phyloP scores from a whole-genome alignment of 2,797 vertebrate species.

The Dallia pectoralis region DNA sequence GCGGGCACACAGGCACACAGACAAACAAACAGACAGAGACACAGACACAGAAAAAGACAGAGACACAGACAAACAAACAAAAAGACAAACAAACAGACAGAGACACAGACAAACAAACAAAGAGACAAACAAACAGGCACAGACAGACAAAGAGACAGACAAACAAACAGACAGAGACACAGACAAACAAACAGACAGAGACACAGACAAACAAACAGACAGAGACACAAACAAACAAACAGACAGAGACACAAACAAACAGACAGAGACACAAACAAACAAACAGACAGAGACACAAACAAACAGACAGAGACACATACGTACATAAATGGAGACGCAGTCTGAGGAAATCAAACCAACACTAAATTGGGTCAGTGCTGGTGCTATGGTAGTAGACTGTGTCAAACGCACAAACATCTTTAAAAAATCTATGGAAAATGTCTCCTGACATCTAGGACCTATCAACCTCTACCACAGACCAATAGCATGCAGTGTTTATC shows the following conservation, averaged over 20 bases:
- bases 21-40: conserved; percentile 23
- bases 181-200: not conserved
- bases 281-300: conserved; percentile 13
- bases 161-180: conserved; percentile 4
- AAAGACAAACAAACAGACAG: conserved; percentile 10
- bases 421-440: conserved; percentile 60
- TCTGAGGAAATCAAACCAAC: conserved; percentile 58
- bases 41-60: not conserved
- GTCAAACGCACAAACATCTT: conserved; percentile 63
- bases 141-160: no score
- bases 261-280: conserved; percentile 10
- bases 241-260: conserved; percentile 6
- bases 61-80: conserved; percentile 14
- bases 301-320: no score
- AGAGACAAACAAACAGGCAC: no score
- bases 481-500: conserved; percentile 61
- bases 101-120: conserved; percentile 12
- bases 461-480: conserved; percentile 49
- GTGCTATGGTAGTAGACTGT: conserved; percentile 54
- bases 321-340: no score
- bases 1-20: conserved; percentile 34
- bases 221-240: conserved; percentile 8
- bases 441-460: conserved; percentile 36
- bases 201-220: not conserved
- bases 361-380: conserved; percentile 52